phyloP scores from a whole-genome alignment of 2,888 invertebrate genomes.

The Parnassius smintheus region DNA sequence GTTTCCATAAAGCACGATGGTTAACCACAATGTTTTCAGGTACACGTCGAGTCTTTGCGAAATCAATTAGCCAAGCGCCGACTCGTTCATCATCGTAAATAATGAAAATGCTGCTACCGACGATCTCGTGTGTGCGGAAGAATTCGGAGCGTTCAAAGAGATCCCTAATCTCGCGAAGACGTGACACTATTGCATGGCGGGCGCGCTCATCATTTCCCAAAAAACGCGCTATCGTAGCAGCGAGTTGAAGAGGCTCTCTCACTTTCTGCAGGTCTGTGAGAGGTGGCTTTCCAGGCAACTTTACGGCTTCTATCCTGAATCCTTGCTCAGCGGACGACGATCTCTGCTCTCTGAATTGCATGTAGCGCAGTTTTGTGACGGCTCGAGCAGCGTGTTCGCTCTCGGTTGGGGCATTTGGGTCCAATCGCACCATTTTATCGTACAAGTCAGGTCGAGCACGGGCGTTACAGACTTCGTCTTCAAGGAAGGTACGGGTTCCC shows the following conservation, averaged over 20 bases:
- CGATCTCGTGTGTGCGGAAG: constrained; percentile 94
- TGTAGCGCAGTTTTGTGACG: constrained; percentile 97
- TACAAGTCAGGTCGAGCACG: constrained; percentile 93
- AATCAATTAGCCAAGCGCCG: constrained; percentile 98
- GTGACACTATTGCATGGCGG: constrained; percentile 84
- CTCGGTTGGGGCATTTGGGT: constrained; percentile 91
- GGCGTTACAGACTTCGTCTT: constrained; percentile 95
- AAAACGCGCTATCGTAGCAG: constrained; percentile 87
- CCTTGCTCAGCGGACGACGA: constrained; percentile 96
- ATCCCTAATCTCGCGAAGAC: constrained; percentile 88
- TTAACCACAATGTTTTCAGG: constrained; percentile 85
- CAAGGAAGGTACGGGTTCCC: constrained; percentile 97
- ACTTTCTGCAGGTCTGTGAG: constrained; percentile 94
- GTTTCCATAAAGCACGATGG: constrained; percentile 91
- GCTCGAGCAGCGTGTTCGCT: constrained; percentile 91
- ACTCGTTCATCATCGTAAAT: constrained; percentile 94
- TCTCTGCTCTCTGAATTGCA: constrained; percentile 96
- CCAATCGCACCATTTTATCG: constrained; percentile 96
- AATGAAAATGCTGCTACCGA: constrained; percentile 96
- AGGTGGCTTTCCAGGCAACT: constrained; percentile 90
- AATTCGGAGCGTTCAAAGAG: constrained; percentile 91
- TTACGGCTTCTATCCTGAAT: constrained; percentile 97
- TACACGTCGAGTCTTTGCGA: constrained; percentile 93
- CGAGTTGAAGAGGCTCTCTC: constrained; percentile 88
- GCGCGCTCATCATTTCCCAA: constrained; percentile 84